Evolutionary conservation across 2,113 vertebrate genomes (phyloP), one percentile per base, ranked within the genome.

Genomic region (Procavia capensis): DNA sequence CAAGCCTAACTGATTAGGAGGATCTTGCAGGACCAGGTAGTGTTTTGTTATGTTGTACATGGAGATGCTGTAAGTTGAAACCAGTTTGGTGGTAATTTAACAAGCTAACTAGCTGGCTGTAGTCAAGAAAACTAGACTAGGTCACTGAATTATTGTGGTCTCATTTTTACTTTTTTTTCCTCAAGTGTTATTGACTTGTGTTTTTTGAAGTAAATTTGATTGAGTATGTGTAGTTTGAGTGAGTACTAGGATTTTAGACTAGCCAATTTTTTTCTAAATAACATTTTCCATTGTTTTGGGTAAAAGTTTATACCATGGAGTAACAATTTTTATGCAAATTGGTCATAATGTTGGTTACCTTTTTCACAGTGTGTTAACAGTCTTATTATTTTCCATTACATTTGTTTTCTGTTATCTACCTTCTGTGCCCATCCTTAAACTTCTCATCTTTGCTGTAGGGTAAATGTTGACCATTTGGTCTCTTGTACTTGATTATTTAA

Each of bases 121-220:
- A 87, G 31, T 47, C 24, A 84, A 83, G 80, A 86, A 91, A 87
- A 54, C 20, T 68, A 90, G 64, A 85, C 68, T 45, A 89, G 47
- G 34, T 47, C 39, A 27, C 14, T 80, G 54, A 39, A 64, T 68
- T 66, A 34, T 74, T 24, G 43, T 75, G 31, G 10, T 75, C 80
- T 83, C 20, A 8, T 74, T 97, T 94, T 88, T 36, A 68, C 43
- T 54, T 57, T 8, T 45, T 41, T 81, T 3, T 79, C 54, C 47
- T 90, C 19, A 93, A 39, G 5, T 75, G 1, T 47, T 82, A 3
- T 6, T 1, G 61, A 31, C 19, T 25, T 80, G 13, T 89, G 20
- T 85, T 91, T 81, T 24, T 20, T 91, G 19, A 79, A 68, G n/a
- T 68, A 50, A n/a, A 3, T 78, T 79, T 68, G 19, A 45, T 86